These are phyloP conservation scores for Melanerpes formicivorus DNA, from an alignment of 2,113 vertebrate species.

Conservation along the genomic window DNA sequence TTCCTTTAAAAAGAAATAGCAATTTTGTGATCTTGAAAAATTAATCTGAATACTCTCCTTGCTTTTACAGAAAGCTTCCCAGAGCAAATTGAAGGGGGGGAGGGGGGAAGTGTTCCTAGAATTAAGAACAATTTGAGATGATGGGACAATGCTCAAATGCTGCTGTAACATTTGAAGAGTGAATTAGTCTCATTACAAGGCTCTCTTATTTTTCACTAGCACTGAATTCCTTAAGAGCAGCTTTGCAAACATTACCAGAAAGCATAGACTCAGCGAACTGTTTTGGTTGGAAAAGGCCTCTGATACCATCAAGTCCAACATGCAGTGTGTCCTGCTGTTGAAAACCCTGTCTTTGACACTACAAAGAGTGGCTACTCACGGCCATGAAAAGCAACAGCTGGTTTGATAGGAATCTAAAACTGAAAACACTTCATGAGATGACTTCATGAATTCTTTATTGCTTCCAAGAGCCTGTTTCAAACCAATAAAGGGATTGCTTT, in stretches of 20 bases:
- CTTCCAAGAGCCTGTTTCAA: not conserved
- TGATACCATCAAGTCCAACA: no score
- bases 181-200: constrained; percentile 12
- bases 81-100: constrained; percentile 21
- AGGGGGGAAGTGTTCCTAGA: not conserved
- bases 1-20: constrained; percentile 13
- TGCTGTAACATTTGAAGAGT: constrained; percentile 16
- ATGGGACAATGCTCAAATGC: constrained; percentile 10
- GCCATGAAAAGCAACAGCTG: not conserved
- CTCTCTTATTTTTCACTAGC: not conserved
- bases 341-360: not conserved
- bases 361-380: not conserved
- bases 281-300: no score
- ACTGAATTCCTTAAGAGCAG: not conserved
- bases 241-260: not conserved
- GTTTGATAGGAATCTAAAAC: not conserved
- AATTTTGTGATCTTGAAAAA: constrained; percentile 53
- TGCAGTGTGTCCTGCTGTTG: not conserved
- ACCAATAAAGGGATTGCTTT: not conserved
- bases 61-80: constrained; percentile 25
- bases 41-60: constrained; percentile 30
- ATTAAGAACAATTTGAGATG: not conserved
- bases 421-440: not conserved
- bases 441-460: not conserved
- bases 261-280: not conserved